phyloP scores from a whole-genome alignment of 2,888 invertebrate species.

The Tridacna crocea region DNA sequence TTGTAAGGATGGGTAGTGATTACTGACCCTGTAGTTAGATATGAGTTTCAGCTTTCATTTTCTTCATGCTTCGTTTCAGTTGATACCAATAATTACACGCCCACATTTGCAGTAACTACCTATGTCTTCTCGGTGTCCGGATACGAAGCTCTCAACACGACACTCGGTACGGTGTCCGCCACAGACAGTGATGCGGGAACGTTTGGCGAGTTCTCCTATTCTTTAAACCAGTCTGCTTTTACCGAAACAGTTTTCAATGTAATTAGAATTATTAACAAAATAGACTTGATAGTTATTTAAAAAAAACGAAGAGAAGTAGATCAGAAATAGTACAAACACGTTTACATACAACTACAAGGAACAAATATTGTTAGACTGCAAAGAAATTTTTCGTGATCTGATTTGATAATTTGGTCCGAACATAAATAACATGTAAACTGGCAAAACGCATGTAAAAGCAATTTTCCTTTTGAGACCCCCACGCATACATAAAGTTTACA shows the following conservation, averaged over 20 bases:
- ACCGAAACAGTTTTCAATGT: background rate
- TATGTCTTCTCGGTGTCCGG: slow-evolving; percentile 12
- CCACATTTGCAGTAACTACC: background rate
- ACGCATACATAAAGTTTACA: too few relatives aligned
- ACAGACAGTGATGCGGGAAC: slow-evolving; percentile 26
- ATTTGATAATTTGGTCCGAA: too few relatives aligned
- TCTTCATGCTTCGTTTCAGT: too few relatives aligned
- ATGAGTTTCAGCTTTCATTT: too few relatives aligned
- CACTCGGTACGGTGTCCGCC: slow-evolving; percentile 28
- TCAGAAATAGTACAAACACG: background rate
- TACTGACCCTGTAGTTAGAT: too few relatives aligned
- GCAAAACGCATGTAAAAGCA: too few relatives aligned
- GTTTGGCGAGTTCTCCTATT: slow-evolving; percentile 21
- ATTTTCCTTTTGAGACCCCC: too few relatives aligned
- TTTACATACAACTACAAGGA: background rate
- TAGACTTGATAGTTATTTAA: background rate
- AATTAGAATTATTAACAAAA: background rate
- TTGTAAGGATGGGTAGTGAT: too few relatives aligned
- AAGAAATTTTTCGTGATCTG: too few relatives aligned
- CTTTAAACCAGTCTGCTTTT: slow-evolving; percentile 22
- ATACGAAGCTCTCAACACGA: slow-evolving; percentile 17
- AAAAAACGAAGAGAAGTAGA: background rate
- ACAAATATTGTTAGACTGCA: too few relatives aligned
- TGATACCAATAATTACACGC: slow-evolving; percentile 30
- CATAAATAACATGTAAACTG: too few relatives aligned